Evolutionary conservation across 2,888 invertebrate genomes (phyloP).

Genomic region (Thymelicus lineola): DNA sequence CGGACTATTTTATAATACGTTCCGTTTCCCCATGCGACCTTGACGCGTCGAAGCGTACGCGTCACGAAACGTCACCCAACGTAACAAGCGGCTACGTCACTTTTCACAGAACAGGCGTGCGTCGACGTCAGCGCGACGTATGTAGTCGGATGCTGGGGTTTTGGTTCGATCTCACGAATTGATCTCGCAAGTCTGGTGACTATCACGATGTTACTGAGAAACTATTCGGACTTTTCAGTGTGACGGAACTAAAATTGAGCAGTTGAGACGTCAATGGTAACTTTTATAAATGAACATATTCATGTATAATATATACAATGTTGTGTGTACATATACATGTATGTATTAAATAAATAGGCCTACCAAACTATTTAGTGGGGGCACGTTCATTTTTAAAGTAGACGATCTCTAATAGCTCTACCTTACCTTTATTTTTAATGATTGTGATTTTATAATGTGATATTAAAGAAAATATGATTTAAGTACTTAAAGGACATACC

Average conservation of each 20-base stretch:
- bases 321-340: too few relatives aligned
- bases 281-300: not conserved
- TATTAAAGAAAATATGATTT: too few relatives aligned
- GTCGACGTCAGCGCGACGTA: conserved; percentile 37
- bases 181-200: conserved; percentile 44
- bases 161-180: conserved; percentile 37
- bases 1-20: conserved; percentile 56
- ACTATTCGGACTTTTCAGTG: conserved; percentile 31
- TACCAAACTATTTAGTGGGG: too few relatives aligned
- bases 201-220: conserved; percentile 47
- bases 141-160: conserved; percentile 44
- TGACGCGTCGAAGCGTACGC: conserved; percentile 49
- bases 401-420: too few relatives aligned
- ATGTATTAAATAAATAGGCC: too few relatives aligned
- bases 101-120: conserved; percentile 51
- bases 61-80: conserved; percentile 50
- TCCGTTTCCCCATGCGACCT: conserved; percentile 59
- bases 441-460: too few relatives aligned
- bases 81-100: conserved; percentile 41
- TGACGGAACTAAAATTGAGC: conserved; percentile 12
- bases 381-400: too few relatives aligned
- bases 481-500: too few relatives aligned
- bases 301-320: too few relatives aligned
- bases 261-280: not conserved
- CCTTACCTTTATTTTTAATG: too few relatives aligned